A percentile compares a stretch with the other conserved stretches of the same genome.
Conservation (phyloP, 1,140 invertebrate species). For the Berghia stephanieae region DNA sequence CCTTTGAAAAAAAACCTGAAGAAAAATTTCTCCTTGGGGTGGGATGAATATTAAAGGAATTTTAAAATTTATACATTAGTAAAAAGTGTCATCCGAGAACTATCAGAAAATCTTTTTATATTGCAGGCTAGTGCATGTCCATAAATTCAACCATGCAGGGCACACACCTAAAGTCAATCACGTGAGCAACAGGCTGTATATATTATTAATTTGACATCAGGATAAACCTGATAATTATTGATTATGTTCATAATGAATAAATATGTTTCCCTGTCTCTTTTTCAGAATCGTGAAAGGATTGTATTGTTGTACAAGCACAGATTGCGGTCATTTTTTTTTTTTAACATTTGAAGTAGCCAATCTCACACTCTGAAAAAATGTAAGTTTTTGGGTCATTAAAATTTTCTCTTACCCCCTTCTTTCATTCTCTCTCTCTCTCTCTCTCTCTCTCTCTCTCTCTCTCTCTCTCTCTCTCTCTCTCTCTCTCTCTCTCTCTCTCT, state of each 20-base stretch:
- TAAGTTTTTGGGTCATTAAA: background rate
- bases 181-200: too few species aligned
- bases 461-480: background rate
- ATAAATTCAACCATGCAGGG: too few species aligned
- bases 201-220: too few species aligned
- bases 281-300: background rate
- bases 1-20: too few species aligned
- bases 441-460: background rate
- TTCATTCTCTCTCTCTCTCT: background rate
- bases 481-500: background rate
- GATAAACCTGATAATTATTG: too few species aligned
- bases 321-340: background rate
- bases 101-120: too few species aligned
- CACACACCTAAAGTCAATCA: too few species aligned
- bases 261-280: background rate
- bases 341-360: slow-evolving; percentile 7
- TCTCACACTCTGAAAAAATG: slow-evolving; percentile 11
- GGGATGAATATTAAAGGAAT: too few species aligned
- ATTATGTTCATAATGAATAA: background rate
- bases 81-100: too few species aligned
- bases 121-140: too few species aligned
- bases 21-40: too few species aligned
- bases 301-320: background rate
- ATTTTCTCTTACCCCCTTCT: background rate
- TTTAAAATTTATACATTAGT: too few species aligned